phyloP scores from a whole-genome alignment of 2,888 invertebrate genomes.

The Aspidiotus rigidus region DNA sequence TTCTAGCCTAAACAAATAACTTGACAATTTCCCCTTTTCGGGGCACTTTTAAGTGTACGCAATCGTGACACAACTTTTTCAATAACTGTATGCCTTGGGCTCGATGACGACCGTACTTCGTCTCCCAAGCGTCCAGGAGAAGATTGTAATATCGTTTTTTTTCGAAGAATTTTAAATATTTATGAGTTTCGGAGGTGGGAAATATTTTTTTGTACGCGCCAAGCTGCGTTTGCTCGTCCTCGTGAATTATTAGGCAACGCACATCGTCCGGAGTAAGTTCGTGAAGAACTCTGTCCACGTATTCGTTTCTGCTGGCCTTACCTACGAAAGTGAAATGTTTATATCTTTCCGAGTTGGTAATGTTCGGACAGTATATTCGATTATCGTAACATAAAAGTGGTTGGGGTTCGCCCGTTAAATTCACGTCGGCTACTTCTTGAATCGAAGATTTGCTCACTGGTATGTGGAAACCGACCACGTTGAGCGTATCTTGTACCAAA shows the following conservation, averaged over 20 bases:
- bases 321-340: constrained; percentile 47
- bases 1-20: background rate
- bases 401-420: background rate
- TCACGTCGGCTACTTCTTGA: constrained; percentile 3
- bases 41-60: constrained; percentile 58
- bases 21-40: constrained; percentile 18
- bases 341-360: constrained; percentile 59
- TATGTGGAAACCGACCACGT: constrained; percentile 85
- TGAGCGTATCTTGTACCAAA: constrained; percentile 78
- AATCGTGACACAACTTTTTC: constrained; percentile 57
- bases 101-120: constrained; percentile 59
- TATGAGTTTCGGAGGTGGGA: constrained; percentile 63
- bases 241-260: constrained; percentile 69
- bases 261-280: constrained; percentile 86
- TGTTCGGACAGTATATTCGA: constrained; percentile 57
- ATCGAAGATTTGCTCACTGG: constrained; percentile 44
- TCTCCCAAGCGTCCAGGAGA: constrained; percentile 86
- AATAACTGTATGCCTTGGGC: constrained; percentile 51
- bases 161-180: constrained; percentile 73
- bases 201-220: constrained; percentile 57
- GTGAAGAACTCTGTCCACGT: constrained; percentile 67
- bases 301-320: constrained; percentile 42
- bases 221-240: constrained; percentile 74
- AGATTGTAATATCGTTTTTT: constrained; percentile 84
- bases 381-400: constrained; percentile 49